Conservation (phyloP, 2,113 vertebrate genomes). For the Pelecanus crispus region DNA sequence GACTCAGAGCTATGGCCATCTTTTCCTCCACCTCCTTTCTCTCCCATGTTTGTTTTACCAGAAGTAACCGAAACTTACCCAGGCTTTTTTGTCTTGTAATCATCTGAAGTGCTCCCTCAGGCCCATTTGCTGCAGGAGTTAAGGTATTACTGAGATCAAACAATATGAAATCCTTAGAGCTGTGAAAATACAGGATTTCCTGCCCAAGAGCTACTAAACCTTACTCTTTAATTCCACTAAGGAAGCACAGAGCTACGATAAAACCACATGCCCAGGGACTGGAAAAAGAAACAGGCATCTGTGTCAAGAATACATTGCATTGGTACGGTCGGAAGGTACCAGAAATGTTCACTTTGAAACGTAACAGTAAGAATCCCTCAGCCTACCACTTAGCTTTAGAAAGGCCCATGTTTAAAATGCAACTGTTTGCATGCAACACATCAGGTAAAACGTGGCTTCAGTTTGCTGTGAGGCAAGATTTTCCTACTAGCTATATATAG, state of each 20-base stretch:
- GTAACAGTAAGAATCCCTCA: background rate
- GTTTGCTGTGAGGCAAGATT: background rate
- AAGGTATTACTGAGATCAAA: background rate
- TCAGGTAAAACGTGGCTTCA: background rate
- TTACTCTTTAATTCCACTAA: background rate
- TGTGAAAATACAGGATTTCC: conserved; percentile 40
- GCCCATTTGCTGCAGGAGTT: background rate
- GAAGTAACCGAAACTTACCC: background rate
- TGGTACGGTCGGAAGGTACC: background rate
- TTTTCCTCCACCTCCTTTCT: background rate
- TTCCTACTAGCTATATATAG: conserved; percentile 14
- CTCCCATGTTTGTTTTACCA: background rate
- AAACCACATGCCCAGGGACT: background rate
- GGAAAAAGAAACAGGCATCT: background rate
- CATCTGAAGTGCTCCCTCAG: background rate
- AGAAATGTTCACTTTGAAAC: background rate
- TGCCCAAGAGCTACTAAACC: background rate
- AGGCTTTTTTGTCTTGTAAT: background rate
- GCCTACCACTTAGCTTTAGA: background rate
- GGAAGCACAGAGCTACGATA: background rate
- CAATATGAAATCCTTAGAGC: background rate
- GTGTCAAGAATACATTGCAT: background rate
- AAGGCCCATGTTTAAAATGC: background rate
- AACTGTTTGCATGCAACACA: background rate
- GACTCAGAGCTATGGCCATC: background rate